Conservation (phyloP, 2,113 vertebrate genomes). For the Pituophis catenifer region DNA sequence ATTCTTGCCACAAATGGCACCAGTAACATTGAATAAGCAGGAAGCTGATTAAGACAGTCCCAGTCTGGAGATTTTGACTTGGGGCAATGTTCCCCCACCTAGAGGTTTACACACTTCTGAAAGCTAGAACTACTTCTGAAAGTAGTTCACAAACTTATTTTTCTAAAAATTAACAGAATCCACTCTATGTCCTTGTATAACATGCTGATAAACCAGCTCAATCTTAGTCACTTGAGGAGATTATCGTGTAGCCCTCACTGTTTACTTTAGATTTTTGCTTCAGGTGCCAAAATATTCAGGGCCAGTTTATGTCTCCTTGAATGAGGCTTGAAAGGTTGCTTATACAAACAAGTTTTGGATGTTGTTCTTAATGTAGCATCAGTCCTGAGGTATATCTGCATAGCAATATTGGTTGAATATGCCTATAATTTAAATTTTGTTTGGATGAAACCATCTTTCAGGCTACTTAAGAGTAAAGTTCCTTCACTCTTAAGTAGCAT, state of each 20-base stretch:
- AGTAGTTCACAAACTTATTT: not conserved
- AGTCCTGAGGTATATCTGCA: not conserved
- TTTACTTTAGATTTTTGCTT: not conserved
- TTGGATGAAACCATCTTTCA: not conserved
- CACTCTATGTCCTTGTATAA: not conserved
- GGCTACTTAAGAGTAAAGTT: not conserved
- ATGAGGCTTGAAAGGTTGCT: not conserved
- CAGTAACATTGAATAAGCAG: not conserved
- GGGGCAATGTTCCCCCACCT: not conserved
- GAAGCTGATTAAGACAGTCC: not conserved
- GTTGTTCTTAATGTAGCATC: not conserved
- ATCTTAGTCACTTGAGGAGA: not conserved
- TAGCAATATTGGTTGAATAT: not conserved
- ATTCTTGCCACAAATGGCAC: accelerated
- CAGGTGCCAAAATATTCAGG: not conserved
- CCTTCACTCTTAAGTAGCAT: not conserved
- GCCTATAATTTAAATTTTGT: not conserved
- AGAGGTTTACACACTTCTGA: not conserved
- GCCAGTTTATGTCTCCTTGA: not conserved
- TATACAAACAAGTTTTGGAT: not conserved
- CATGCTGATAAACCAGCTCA: not conserved
- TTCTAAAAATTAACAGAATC: not conserved
- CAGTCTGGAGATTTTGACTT: not conserved
- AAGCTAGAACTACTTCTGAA: not conserved
- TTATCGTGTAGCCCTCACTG: not conserved